phyloP scores from a whole-genome alignment of 2,113 vertebrate species.

The Orycteropus afer region DNA sequence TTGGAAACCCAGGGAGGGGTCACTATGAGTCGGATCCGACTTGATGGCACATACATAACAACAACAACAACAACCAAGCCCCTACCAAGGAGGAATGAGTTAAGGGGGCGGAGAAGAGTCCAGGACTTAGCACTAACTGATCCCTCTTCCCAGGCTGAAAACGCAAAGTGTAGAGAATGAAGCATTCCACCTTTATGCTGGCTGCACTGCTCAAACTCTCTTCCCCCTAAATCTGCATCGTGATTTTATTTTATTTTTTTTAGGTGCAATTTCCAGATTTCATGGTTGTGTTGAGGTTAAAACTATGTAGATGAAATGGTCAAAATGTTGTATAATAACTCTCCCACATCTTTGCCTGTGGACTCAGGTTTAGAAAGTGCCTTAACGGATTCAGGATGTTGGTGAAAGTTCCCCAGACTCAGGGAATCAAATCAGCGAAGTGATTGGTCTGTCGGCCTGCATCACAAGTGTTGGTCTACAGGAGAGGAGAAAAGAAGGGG shows the following conservation, averaged over 20 bases:
- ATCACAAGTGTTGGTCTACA: background rate
- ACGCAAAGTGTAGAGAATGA: background rate
- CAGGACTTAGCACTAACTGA: background rate
- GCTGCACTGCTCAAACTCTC: background rate
- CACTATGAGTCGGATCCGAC: too few relatives aligned
- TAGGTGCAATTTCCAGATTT: background rate
- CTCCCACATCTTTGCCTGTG: background rate
- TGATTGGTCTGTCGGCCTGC: background rate
- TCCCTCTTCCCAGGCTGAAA: background rate
- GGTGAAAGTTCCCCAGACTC: background rate
- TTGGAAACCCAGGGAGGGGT: too few relatives aligned
- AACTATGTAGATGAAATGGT: background rate
- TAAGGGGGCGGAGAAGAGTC: background rate
- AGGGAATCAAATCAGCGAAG: background rate
- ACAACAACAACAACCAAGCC: too few relatives aligned
- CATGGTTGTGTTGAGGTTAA: background rate
- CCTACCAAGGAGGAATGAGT: background rate
- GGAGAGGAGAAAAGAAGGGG: background rate
- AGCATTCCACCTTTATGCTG: background rate
- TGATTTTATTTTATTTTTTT: background rate
- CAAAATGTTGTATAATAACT: background rate
- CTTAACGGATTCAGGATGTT: background rate
- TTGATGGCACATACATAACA: too few relatives aligned
- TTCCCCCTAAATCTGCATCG: background rate
- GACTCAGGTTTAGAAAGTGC: conserved; percentile 11